phyloP scores from a whole-genome alignment of 2,797 vertebrate species.

The Cyprinella venusta region DNA sequence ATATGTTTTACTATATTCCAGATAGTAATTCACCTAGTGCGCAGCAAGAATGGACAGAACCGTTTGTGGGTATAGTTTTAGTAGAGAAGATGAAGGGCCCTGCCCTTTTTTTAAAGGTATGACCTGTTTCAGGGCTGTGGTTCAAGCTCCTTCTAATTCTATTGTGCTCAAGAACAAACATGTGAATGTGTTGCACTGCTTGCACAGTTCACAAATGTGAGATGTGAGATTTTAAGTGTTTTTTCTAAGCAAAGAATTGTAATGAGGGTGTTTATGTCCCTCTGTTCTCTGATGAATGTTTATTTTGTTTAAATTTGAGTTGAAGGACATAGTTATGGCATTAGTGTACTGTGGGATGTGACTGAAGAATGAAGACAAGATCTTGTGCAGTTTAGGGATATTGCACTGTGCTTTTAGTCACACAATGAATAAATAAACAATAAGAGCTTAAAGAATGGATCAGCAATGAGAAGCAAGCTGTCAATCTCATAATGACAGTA shows the following conservation, averaged over 20 bases:
- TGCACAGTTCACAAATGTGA: background rate
- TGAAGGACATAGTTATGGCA: background rate
- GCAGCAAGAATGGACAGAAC: constrained; percentile 2
- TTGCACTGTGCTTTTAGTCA: background rate
- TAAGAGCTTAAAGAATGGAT: background rate
- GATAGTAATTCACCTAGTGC: constrained; percentile 11
- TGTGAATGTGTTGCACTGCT: background rate
- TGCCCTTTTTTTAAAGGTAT: constrained; percentile 41
- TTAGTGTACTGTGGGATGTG: background rate
- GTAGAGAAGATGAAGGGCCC: constrained; percentile 38
- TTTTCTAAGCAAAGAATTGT: background rate
- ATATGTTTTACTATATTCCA: constrained; percentile 8
- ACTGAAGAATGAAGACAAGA: constrained; percentile 56
- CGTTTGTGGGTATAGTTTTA: constrained; percentile 26
- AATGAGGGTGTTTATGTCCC: background rate
- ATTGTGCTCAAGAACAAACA: constrained; percentile 19
- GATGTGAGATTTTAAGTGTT: background rate
- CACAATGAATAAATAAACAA: background rate
- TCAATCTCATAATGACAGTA: constrained; percentile 21
- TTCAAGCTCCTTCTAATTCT: background rate
- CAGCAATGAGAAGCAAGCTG: constrained; percentile 9
- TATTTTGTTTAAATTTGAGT: constrained; percentile 2
- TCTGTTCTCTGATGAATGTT: constrained; percentile 13
- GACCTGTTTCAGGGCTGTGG: constrained; percentile 4
- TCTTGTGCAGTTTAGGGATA: constrained; percentile 12